Evolutionary conservation across 2,113 vertebrate species (phyloP), one percentile per base, ranked within the genome.

Genomic region (Rhineura floridana): DNA sequence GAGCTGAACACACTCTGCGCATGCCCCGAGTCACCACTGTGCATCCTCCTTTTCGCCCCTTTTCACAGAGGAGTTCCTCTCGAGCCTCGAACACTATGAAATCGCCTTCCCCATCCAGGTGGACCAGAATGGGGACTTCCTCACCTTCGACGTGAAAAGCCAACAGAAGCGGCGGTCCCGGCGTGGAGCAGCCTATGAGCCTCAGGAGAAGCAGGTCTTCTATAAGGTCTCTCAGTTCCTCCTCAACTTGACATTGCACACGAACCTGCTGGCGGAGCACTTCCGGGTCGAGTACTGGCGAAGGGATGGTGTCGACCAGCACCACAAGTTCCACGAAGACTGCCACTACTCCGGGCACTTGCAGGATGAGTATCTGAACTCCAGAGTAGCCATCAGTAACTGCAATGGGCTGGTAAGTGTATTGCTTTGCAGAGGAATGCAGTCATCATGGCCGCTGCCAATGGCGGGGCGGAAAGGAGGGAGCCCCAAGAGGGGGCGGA

Each of bases 231-330:
- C 98, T 91, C 98, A 98, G 94, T 99, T 99, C 94, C 96, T 99
- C 94, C 97, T 99, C 92, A 99, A 99, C 97, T 96, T 99, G 86
- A 99, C 98, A 0, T 97, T 97, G 89, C 98, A 98, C 96, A 97
- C 96, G 91, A 97, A 97, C 81, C 97, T 99, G 90, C 97, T 99
- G 92, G 98, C 98, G 0, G 97, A 97, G 44, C 98, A 97, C 92
- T 98, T 99, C 95, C 98, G 98, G 0, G 98, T 99, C 52, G 99
- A 99, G 88, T 99, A 99, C 96, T 99, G 99, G 99, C 98, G 98
- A 73, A 96, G 97, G 62, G 98, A 98, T 0, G 97, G 97, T 6
- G 90, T 99, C 94, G 98, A 98, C 92, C 98, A 98, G 98, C 98
- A 98, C 87, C 98, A 98, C 55, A 97, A 98, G 0, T 98, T 98